These are phyloP conservation scores for Eolophus roseicapilla DNA, from an alignment of 2,113 vertebrate genomes.

Conservation along the genomic window DNA sequence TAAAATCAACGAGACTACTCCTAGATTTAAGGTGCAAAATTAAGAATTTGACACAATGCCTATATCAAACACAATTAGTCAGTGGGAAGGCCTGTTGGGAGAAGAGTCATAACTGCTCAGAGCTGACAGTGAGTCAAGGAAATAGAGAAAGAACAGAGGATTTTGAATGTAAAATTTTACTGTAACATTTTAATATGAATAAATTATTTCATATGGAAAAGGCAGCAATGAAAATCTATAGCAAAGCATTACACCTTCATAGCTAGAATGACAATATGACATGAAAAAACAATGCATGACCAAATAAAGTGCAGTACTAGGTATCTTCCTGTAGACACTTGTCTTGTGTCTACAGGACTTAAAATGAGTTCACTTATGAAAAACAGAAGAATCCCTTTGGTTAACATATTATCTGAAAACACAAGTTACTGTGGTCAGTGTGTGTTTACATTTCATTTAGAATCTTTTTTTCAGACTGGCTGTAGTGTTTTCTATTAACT, in stretches of 20 bases:
- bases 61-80: not conserved
- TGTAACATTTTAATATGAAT: not conserved
- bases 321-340: not conserved
- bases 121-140: not conserved
- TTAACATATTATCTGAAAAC: not conserved
- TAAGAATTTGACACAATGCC: not conserved
- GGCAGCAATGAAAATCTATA: not conserved
- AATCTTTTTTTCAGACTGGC: not conserved
- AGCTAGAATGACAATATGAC: not conserved
- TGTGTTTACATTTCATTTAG: not conserved
- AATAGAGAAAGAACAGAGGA: not conserved
- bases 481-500: not conserved
- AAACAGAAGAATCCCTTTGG: not conserved
- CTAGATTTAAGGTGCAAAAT: not conserved
- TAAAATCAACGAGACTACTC: not conserved
- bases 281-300: not conserved
- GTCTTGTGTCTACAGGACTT: not conserved
- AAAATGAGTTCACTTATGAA: not conserved
- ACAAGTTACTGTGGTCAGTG: not conserved
- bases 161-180: not conserved
- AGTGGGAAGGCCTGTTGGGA: rapidly evolving
- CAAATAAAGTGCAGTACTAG: not conserved
- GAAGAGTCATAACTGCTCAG: not conserved
- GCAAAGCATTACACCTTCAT: not conserved
- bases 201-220: not conserved